These are phyloP conservation scores for Plusia festucae DNA, from an alignment of 2,888 invertebrate species.

Conservation along the genomic window DNA sequence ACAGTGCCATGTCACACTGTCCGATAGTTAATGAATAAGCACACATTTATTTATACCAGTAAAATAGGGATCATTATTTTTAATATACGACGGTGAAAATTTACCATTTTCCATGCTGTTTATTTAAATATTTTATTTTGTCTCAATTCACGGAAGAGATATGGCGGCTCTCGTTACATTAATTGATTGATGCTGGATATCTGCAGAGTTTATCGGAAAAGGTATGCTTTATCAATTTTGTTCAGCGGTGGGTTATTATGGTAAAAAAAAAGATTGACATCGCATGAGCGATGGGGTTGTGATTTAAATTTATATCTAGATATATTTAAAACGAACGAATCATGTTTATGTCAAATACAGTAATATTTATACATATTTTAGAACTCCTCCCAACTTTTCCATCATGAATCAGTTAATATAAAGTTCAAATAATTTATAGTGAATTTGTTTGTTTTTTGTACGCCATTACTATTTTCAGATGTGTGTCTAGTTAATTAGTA, in stretches of 20 bases:
- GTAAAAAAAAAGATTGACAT: constrained; percentile 19
- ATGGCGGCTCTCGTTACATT: constrained; percentile 65
- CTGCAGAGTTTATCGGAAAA: constrained; percentile 65
- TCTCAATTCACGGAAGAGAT: constrained; percentile 47
- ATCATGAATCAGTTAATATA: too few relatives aligned
- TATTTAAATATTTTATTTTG: constrained; percentile 32
- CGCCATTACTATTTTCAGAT: not conserved
- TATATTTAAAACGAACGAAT: not conserved
- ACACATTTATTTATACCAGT: not conserved
- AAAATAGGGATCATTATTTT: not conserved
- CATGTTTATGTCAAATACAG: too few relatives aligned
- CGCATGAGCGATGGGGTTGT: constrained; percentile 32
- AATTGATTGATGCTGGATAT: constrained; percentile 75
- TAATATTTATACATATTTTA: too few relatives aligned
- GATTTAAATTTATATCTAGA: constrained; percentile 6
- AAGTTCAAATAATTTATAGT: too few relatives aligned
- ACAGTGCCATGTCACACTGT: too few relatives aligned
- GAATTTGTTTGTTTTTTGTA: too few relatives aligned
- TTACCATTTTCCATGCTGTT: constrained; percentile 13
- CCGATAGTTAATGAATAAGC: too few relatives aligned
- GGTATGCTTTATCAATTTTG: constrained; percentile 68
- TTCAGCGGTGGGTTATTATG: constrained; percentile 27
- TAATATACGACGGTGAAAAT: not conserved
- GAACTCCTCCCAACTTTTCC: too few relatives aligned
- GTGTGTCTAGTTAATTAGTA: too few relatives aligned